phyloP scores from a whole-genome alignment of 53 echinoderm and acorn worm genomes.

The Luidia sarsii region DNA sequence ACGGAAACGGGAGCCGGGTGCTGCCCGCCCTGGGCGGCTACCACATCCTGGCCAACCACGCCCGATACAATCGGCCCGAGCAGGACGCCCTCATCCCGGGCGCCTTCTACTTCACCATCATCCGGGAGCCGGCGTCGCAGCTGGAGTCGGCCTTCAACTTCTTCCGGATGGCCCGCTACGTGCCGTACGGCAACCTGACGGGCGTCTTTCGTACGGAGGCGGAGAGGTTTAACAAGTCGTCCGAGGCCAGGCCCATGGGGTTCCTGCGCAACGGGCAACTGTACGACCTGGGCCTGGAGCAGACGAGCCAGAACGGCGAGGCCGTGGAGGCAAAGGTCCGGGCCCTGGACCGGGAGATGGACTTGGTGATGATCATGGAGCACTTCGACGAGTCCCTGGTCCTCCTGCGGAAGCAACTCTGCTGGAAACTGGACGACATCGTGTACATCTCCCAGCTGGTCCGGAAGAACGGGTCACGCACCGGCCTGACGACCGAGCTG shows the following conservation, averaged over 20 bases:
- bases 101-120: constrained; percentile 75
- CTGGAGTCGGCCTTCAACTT: too few species aligned
- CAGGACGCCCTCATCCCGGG: constrained; percentile 55
- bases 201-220: constrained; percentile 63
- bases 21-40: constrained; percentile 41
- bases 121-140: constrained; percentile 67
- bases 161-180: constrained; percentile 34
- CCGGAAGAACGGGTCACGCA: not conserved
- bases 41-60: constrained; percentile 69
- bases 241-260: not conserved
- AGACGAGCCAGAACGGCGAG: not conserved
- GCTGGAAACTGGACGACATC: constrained; percentile 41
- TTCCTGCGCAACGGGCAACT: constrained; percentile 73
- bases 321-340: not conserved
- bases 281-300: constrained; percentile 73
- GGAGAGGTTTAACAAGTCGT: constrained; percentile 14
- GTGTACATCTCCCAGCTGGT: constrained; percentile 29
- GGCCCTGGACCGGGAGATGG: not conserved
- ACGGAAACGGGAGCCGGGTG: not conserved
- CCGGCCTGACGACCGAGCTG: not conserved
- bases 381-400: constrained; percentile 45
- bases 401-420: constrained; percentile 23
- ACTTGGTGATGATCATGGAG: constrained; percentile 27
- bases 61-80: constrained; percentile 58
- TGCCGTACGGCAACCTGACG: not conserved